Conservation (phyloP, 2,888 invertebrate species). For the Therioaphis trifolii region DNA sequence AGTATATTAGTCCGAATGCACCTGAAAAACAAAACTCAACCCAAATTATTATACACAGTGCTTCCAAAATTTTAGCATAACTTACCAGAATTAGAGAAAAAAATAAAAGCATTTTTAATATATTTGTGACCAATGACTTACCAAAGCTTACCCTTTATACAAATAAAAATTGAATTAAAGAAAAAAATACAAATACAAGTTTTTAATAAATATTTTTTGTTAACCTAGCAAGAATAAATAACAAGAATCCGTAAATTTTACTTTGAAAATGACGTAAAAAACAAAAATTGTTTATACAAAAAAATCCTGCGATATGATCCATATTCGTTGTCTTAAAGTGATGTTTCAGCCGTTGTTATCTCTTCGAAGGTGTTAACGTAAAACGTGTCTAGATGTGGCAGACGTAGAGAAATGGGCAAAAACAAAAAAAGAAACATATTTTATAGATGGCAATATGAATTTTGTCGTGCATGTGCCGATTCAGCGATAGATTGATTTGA, state of each 20-base stretch:
- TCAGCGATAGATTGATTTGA: slow-evolving; percentile 62
- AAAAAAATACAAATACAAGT: slow-evolving; percentile 53
- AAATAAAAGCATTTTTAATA: slow-evolving; percentile 52
- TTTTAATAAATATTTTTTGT: slow-evolving; percentile 32
- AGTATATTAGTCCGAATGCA: slow-evolving; percentile 55
- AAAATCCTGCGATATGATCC: slow-evolving; percentile 55
- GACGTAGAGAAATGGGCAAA: slow-evolving; percentile 60
- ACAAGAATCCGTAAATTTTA: slow-evolving; percentile 59
- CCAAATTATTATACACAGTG: slow-evolving; percentile 59
- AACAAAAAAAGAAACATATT: slow-evolving; percentile 62
- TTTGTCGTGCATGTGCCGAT: slow-evolving; percentile 62
- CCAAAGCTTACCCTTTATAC: slow-evolving; percentile 60
- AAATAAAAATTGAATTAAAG: slow-evolving; percentile 42
- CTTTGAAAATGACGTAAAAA: slow-evolving; percentile 57
- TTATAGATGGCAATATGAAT: slow-evolving; percentile 62
- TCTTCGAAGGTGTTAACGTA: slow-evolving; percentile 46
- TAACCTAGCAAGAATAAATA: slow-evolving; percentile 55
- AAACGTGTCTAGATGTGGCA: slow-evolving; percentile 58
- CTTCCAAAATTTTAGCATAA: slow-evolving; percentile 52
- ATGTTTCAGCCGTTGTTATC: slow-evolving; percentile 58
- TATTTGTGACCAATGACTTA: slow-evolving; percentile 45
- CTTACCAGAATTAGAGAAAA: slow-evolving; percentile 47
- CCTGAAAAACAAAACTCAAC: slow-evolving; percentile 62
- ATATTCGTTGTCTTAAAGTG: slow-evolving; percentile 33
- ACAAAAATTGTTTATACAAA: slow-evolving; percentile 62